Conservation (phyloP, 2,797 vertebrate species). For the Hydrophis major region DNA sequence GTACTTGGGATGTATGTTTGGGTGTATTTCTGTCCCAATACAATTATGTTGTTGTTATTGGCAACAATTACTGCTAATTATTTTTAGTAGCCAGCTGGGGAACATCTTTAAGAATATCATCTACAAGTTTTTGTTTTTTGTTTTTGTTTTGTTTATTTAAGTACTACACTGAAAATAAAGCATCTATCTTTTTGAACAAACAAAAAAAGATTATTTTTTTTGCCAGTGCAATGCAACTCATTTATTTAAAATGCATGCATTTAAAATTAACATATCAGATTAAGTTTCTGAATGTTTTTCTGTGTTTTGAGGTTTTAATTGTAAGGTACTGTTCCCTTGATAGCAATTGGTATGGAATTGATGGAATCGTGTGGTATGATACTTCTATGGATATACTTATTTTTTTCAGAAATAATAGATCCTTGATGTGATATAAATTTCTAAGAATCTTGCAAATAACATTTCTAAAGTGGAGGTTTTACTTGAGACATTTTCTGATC, state of each 20-base stretch:
- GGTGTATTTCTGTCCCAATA: not conserved
- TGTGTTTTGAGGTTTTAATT: conserved; percentile 16
- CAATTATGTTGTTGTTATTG: conserved; percentile 6
- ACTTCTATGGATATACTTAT: not conserved
- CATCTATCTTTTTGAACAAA: not conserved
- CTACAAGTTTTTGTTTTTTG: not conserved
- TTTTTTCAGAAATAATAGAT: not conserved
- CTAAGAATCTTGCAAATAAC: not conserved
- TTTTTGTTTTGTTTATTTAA: not conserved
- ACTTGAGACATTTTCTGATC: not conserved
- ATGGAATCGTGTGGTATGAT: not conserved
- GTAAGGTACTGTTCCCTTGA: not conserved
- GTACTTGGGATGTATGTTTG: not conserved
- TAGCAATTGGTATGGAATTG: not conserved
- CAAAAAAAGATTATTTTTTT: not conserved
- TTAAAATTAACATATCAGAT: conserved; percentile 21
- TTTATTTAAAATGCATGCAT: not conserved
- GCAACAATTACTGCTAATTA: not conserved
- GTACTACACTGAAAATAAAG: not conserved
- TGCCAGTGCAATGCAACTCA: not conserved
- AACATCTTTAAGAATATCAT: not conserved
- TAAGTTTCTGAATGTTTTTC: conserved; percentile 14
- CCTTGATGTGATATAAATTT: not conserved
- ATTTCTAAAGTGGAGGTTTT: not conserved
- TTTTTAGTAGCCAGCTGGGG: not conserved